Conservation (phyloP, 2,113 vertebrate species). For the Bettongia penicillata region DNA sequence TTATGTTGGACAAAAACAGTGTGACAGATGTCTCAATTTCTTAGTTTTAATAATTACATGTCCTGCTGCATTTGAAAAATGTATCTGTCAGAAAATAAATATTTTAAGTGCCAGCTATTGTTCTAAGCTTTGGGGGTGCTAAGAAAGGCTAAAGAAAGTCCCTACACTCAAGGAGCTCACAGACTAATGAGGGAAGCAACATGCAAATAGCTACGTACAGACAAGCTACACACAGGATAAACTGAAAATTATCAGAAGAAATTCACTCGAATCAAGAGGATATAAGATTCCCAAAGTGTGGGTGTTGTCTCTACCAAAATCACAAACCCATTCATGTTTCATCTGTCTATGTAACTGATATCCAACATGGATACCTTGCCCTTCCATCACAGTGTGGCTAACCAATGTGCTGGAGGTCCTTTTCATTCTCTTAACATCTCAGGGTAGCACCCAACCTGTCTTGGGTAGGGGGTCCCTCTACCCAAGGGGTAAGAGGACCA, state of each 20-base stretch:
- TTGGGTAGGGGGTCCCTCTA: background rate
- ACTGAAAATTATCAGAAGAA: background rate
- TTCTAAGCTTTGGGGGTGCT: background rate
- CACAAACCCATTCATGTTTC: background rate
- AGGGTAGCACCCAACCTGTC: background rate
- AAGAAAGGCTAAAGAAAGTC: background rate
- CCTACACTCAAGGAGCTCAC: background rate
- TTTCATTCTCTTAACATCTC: background rate
- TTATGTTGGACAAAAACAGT: conserved; percentile 39
- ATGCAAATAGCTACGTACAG: background rate
- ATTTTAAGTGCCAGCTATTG: background rate
- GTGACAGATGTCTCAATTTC: background rate
- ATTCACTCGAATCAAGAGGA: background rate
- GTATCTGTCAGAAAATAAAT: background rate
- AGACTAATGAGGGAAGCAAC: background rate
- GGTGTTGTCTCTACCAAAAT: background rate
- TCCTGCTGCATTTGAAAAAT: background rate
- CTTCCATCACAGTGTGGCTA: too few relatives aligned
- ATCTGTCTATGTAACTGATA: background rate
- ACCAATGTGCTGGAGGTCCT: too few relatives aligned
- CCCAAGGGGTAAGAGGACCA: background rate
- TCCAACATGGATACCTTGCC: too few relatives aligned
- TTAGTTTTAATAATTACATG: background rate
- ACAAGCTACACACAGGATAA: background rate
- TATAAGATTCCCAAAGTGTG: background rate